These are phyloP conservation scores for Pomacea maculata DNA, from an alignment of 1,140 invertebrate species.

Conservation along the genomic window DNA sequence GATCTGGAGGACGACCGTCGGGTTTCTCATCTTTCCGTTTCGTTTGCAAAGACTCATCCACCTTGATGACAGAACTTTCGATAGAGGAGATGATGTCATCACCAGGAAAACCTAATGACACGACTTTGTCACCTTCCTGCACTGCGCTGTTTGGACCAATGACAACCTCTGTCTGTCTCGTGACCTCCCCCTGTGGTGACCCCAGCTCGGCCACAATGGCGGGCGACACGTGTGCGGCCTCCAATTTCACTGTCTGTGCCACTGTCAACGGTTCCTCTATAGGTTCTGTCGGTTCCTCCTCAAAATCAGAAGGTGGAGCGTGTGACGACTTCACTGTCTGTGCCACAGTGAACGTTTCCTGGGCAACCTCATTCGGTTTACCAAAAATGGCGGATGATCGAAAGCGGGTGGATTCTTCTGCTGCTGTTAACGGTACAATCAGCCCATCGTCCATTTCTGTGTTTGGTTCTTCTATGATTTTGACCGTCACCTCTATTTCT, in stretches of 20 bases:
- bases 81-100: conserved; percentile 18
- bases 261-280: background rate
- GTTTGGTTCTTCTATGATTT: background rate
- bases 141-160: too few species aligned
- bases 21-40: background rate
- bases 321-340: background rate
- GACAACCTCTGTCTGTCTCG: background rate
- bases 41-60: background rate
- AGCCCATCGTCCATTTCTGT: background rate
- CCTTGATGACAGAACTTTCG: background rate
- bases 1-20: background rate
- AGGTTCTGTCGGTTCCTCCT: background rate
- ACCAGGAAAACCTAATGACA: background rate
- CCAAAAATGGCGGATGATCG: too few species aligned
- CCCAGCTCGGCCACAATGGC: background rate
- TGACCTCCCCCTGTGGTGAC: background rate
- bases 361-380: background rate
- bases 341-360: background rate
- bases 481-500: background rate
- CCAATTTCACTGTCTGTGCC: background rate
- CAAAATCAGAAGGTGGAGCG: too few species aligned
- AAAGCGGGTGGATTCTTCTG: too few species aligned
- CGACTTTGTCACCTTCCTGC: background rate
- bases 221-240: too few species aligned
- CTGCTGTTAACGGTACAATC: too few species aligned